Conservation (phyloP, 2,797 vertebrate genomes). For the Phalloptychus januarius region DNA sequence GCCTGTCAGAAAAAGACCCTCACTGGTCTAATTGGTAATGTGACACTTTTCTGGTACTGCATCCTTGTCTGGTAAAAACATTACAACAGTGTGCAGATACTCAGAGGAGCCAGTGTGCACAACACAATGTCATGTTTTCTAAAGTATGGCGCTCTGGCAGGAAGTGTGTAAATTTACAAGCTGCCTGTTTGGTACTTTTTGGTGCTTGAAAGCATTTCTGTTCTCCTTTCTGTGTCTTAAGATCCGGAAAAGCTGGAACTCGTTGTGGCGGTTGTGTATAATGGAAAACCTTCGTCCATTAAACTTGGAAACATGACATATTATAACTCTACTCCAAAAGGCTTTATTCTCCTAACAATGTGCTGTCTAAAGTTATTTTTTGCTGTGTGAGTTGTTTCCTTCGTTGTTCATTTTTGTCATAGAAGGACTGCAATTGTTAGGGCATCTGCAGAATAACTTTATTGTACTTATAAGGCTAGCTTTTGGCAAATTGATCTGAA, state of each 20-base stretch:
- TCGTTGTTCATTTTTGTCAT: neutral
- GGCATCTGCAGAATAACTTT: neutral
- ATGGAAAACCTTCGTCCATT: neutral
- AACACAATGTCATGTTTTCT: constrained; percentile 16
- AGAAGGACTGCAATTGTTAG: neutral
- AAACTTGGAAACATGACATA: neutral
- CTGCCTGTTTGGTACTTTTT: constrained; percentile 13
- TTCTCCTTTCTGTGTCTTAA: constrained; percentile 14
- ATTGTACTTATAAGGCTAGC: neutral
- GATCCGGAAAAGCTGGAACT: constrained; percentile 5
- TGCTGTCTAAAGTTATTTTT: neutral
- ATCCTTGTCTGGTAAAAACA: constrained; percentile 72
- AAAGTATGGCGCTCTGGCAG: constrained; percentile 20
- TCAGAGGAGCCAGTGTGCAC: constrained; percentile 37
- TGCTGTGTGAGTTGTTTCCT: neutral
- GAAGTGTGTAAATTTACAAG: constrained; percentile 21
- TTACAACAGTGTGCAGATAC: constrained; percentile 46
- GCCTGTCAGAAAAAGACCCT: constrained; percentile 49
- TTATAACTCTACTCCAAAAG: neutral
- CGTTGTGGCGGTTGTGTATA: neutral
- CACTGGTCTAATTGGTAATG: constrained; percentile 76
- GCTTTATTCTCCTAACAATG: neutral
- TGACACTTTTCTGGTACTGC: constrained; percentile 63
- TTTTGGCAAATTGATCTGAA: neutral
- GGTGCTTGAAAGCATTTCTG: constrained; percentile 5